phyloP scores from a whole-genome alignment of 2,888 invertebrate genomes.

The Drosophila lacicola region DNA sequence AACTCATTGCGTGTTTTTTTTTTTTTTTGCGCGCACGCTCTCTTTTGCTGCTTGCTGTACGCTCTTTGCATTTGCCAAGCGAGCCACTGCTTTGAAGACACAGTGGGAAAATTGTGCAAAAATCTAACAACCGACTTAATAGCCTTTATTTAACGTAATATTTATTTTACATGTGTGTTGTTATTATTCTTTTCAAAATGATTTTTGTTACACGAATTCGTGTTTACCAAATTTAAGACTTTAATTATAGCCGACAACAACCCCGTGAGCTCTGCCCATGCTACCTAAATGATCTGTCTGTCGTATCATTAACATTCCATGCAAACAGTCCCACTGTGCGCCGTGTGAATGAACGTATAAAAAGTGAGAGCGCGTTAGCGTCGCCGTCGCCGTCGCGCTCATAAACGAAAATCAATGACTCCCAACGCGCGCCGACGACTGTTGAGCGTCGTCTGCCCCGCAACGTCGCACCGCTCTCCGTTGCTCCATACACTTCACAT shows the following conservation, averaged over 20 bases:
- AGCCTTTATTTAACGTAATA: background rate
- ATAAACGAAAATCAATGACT: conserved; percentile 79
- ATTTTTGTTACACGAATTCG: background rate
- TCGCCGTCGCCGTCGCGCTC: conserved; percentile 54
- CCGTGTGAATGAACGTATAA: conserved; percentile 79
- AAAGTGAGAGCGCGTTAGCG: conserved; percentile 71
- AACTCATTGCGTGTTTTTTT: conserved; percentile 7
- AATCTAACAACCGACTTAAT: background rate
- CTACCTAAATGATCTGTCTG: conserved; percentile 14
- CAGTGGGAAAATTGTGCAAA: conserved; percentile 26
- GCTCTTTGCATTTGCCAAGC: conserved; percentile 56
- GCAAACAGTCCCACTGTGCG: conserved; percentile 55
- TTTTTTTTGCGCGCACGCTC: conserved; percentile 56
- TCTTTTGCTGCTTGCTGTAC: conserved; percentile 42
- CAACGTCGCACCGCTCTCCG: conserved; percentile 3
- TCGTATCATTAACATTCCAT: conserved; percentile 34
- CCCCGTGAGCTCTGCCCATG: background rate
- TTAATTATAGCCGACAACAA: conserved; percentile 3
- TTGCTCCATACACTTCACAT: conserved; percentile 4
- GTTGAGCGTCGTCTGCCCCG: conserved; percentile 35
- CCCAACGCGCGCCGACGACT: conserved; percentile 62
- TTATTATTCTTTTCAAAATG: background rate
- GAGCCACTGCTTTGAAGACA: conserved; percentile 23
- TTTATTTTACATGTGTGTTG: background rate
- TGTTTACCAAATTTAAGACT: background rate